A percentile compares a stretch with the other conserved stretches of the same genome.
Evolutionary conservation across 2,888 invertebrate genomes (phyloP).

Genomic region (Clunio marinus): DNA sequence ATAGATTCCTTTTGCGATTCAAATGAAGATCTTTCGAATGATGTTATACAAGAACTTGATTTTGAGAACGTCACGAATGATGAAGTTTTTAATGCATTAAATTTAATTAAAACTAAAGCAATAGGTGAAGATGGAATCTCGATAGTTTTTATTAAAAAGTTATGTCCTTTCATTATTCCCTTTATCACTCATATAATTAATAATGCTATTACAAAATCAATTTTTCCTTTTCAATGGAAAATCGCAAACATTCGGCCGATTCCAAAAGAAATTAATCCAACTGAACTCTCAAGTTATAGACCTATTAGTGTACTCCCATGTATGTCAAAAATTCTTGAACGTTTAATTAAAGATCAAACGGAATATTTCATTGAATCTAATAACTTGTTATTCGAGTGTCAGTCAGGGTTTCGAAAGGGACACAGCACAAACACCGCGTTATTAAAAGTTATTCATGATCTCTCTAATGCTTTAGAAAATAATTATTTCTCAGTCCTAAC

Average conservation of each 20-base stretch:
- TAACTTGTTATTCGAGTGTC: neutral
- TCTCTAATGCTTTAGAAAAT: neutral
- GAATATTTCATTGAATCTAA: neutral
- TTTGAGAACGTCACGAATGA: neutral
- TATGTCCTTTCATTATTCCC: neutral
- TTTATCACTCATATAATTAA: neutral
- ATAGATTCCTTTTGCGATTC: too few species aligned
- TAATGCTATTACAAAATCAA: neutral
- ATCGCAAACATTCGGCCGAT: neutral
- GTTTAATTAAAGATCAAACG: neutral
- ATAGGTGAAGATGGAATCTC: neutral
- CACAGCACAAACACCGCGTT: neutral
- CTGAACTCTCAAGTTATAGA: neutral
- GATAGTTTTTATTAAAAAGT: neutral
- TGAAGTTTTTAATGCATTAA: neutral
- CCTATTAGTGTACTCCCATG: neutral
- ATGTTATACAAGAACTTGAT: neutral
- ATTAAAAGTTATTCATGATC: neutral
- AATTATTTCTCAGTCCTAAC: neutral
- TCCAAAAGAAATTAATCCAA: neutral
- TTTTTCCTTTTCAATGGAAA: neutral
- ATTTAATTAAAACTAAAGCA: neutral
- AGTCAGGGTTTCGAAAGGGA: neutral
- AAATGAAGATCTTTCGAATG: neutral
- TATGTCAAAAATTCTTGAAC: neutral